These are phyloP conservation scores for Paelopatides confundens DNA, from an alignment of 53 echinoderm and acorn worm genomes.

Conservation along the genomic window DNA sequence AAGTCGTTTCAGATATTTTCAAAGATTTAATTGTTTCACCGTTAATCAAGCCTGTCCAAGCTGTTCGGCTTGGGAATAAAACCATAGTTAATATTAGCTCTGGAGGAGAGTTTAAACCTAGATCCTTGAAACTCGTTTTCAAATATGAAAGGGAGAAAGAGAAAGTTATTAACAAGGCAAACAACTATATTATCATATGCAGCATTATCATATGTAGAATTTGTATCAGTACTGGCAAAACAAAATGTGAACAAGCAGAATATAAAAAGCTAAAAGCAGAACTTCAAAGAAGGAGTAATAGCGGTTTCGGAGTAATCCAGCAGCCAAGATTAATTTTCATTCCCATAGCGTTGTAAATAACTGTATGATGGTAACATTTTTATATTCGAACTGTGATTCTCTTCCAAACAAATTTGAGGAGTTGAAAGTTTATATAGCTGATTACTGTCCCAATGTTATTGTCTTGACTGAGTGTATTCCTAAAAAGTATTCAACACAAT, in stretches of 20 bases:
- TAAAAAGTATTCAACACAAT: too few species aligned
- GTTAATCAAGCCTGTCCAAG: too few species aligned
- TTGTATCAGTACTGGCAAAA: conserved; percentile 1
- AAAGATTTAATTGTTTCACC: too few species aligned
- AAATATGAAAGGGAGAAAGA: not conserved
- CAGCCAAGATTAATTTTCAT: not conserved
- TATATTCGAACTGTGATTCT: not conserved
- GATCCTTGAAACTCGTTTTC: conserved; percentile 8
- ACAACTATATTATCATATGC: not conserved
- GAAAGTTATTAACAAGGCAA: not conserved
- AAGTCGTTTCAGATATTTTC: too few species aligned
- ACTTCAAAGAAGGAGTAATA: not conserved
- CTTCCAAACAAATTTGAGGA: conserved; percentile 8
- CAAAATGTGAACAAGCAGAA: conserved; percentile 32
- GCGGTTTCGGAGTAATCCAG: not conserved
- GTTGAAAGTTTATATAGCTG: not conserved
- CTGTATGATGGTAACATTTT: not conserved
- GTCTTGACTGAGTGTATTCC: not conserved
- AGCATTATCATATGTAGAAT: not conserved
- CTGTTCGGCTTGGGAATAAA: too few species aligned
- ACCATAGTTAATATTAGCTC: not conserved
- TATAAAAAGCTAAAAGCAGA: not conserved
- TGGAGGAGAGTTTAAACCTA: not conserved
- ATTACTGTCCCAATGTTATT: not conserved
- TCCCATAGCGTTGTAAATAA: not conserved